Conservation (phyloP, 2,888 invertebrate genomes). For the Sisyra nigra region DNA sequence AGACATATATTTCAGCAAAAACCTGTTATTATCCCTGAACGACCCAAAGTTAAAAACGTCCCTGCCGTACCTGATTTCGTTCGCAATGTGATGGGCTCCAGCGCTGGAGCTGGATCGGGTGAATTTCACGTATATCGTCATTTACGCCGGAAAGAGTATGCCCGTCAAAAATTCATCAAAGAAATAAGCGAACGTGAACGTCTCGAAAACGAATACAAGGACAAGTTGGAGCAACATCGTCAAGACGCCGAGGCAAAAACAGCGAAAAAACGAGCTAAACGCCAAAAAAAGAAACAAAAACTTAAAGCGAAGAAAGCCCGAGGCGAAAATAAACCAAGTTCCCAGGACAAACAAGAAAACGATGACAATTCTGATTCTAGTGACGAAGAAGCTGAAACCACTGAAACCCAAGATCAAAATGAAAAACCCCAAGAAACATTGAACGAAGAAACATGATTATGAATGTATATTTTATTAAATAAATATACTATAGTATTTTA, state of each 20-base stretch:
- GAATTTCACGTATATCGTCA: constrained; percentile 98
- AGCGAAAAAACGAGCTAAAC: constrained; percentile 82
- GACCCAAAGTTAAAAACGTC: constrained; percentile 52
- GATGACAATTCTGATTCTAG: constrained; percentile 20
- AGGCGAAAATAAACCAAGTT: constrained; percentile 19
- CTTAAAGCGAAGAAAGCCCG: constrained; percentile 17
- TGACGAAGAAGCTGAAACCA: constrained; percentile 22
- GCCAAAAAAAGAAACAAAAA: constrained; percentile 58
- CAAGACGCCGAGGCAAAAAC: constrained; percentile 61
- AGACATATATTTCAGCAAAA: constrained; percentile 49
- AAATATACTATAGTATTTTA: too few relatives aligned
- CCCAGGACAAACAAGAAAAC: constrained; percentile 20
- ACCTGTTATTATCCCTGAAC: constrained; percentile 72
- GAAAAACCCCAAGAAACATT: neutral
- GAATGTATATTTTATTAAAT: too few relatives aligned
- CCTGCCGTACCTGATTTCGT: constrained; percentile 87
- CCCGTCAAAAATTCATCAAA: constrained; percentile 84
- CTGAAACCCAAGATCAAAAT: constrained; percentile 12
- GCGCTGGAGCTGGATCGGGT: constrained; percentile 97
- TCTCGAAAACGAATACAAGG: constrained; percentile 66
- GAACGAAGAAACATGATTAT: too few relatives aligned
- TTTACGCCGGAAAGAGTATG: constrained; percentile 87
- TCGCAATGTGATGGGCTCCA: constrained; percentile 98
- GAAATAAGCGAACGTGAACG: constrained; percentile 78
- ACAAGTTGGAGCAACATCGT: constrained; percentile 61